A percentile compares a stretch with the other conserved stretches of the same genome.
phyloP scores from a whole-genome alignment of 2,888 invertebrate species.

The Sinodicranocentrus sp. region DNA sequence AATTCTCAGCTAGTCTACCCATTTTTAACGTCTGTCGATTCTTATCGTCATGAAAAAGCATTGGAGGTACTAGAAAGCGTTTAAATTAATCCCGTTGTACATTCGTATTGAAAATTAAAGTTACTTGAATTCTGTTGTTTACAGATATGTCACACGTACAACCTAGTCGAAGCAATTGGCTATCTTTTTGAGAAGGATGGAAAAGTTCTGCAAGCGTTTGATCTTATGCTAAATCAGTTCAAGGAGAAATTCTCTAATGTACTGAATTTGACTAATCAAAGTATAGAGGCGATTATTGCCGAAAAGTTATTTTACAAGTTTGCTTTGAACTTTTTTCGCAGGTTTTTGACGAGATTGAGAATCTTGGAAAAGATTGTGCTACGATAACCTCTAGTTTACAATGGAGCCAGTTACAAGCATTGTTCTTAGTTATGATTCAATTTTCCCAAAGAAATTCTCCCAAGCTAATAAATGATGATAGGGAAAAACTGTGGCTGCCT shows the following conservation, averaged over 20 bases:
- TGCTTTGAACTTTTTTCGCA: no score
- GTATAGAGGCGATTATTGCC: not conserved
- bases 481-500: constrained; percentile 80
- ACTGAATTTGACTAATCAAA: constrained; percentile 1
- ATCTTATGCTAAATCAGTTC: constrained; percentile 78
- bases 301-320: no score
- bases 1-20: constrained; percentile 81
- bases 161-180: constrained; percentile 84
- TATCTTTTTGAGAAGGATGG: constrained; percentile 87
- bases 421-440: constrained; percentile 78
- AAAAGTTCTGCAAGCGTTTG: constrained; percentile 86
- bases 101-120: not conserved
- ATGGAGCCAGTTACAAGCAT: constrained; percentile 75
- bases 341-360: constrained; percentile 69
- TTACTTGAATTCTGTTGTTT: not conserved
- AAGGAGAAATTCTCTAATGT: constrained; percentile 74
- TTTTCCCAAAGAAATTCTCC: constrained; percentile 80
- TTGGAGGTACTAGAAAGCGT: constrained; percentile 78
- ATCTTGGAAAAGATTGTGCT: not conserved
- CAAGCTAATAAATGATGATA: constrained; percentile 79
- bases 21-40: constrained; percentile 81
- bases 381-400: constrained; percentile 44
- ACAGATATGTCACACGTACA: constrained; percentile 83
- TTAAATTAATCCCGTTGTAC: not conserved
- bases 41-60: constrained; percentile 84